Evolutionary conservation across 2,797 vertebrate species (phyloP).

Genomic region (Pseudomugil gertrudae): DNA sequence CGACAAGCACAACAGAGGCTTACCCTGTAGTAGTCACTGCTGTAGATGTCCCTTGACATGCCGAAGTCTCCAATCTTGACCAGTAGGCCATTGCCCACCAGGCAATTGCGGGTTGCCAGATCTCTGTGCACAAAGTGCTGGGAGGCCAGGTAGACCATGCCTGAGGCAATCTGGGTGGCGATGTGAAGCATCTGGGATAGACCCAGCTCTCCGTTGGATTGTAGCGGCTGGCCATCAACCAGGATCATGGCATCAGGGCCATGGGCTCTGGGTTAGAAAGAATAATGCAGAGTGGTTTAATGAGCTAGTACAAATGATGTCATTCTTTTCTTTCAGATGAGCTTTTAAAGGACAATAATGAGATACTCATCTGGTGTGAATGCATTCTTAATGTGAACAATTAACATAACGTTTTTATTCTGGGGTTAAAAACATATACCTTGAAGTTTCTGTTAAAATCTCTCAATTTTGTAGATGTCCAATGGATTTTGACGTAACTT

Average conservation of each 20-base stretch:
- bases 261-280: constrained; percentile 86
- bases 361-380: background rate
- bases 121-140: constrained; percentile 99
- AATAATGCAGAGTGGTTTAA: constrained; percentile 3
- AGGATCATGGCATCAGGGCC: constrained; percentile 97
- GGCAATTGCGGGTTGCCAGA: constrained; percentile 97
- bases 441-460: no score
- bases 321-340: background rate
- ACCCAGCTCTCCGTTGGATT: constrained; percentile 93
- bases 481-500: no score
- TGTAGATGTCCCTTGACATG: constrained; percentile 99
- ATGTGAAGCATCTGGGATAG: constrained; percentile 98
- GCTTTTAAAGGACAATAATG: background rate
- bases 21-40: constrained; percentile 99
- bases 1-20: constrained; percentile 54
- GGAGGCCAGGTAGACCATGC: constrained; percentile 97
- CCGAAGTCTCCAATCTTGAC: constrained; percentile 99
- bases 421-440: no score
- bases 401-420: background rate
- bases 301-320: background rate
- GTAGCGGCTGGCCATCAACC: constrained; percentile 94
- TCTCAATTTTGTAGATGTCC: no score
- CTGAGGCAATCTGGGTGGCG: constrained; percentile 94
- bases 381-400: background rate
- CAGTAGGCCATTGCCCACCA: constrained; percentile 94